Evolutionary conservation across 1,140 invertebrate species (phyloP).

Genomic region (Myzus persicae): DNA sequence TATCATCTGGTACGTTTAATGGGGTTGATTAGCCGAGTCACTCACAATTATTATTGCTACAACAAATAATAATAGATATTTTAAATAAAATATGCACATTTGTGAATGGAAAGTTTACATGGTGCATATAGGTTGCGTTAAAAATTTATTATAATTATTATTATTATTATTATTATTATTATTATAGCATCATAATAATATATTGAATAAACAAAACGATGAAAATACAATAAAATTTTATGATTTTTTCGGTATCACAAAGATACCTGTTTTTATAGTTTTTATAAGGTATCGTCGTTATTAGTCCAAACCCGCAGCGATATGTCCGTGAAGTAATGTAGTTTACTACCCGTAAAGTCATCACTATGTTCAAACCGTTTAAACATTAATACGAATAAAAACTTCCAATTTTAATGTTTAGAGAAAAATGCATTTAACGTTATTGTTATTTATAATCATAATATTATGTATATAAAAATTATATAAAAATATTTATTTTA

Average conservation of each 20-base stretch:
- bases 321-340: neutral
- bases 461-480: neutral
- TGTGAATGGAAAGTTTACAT: neutral
- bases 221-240: conserved; percentile 33
- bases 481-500: neutral
- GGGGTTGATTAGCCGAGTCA: neutral
- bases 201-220: neutral
- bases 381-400: neutral
- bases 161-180: neutral
- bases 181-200: neutral
- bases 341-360: neutral
- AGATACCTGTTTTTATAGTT: neutral
- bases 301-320: neutral
- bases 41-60: neutral
- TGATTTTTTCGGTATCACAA: neutral
- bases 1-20: neutral
- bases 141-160: too few species aligned
- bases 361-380: neutral
- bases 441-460: neutral
- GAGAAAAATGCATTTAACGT: neutral
- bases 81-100: neutral
- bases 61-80: neutral
- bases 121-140: neutral
- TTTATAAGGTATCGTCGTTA: conserved; percentile 1
- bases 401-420: conserved; percentile 9